phyloP scores from a whole-genome alignment of 2,797 vertebrate species.

The Sebastes taczanowskii region DNA sequence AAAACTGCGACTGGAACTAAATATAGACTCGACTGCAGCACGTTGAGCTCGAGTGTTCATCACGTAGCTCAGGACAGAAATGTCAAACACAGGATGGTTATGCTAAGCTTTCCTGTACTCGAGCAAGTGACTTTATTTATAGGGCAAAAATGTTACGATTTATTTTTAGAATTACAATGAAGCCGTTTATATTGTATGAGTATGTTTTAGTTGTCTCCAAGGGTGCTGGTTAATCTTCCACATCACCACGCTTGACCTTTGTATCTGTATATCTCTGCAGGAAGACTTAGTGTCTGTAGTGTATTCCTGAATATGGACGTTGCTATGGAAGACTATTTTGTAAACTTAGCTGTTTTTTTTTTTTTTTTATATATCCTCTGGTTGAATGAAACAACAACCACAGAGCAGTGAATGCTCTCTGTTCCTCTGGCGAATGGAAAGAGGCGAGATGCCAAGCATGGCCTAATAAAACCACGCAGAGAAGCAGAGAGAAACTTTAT shows the following conservation, averaged over 20 bases:
- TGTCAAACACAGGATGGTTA: conserved; percentile 55
- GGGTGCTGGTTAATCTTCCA: neutral
- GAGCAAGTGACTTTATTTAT: neutral
- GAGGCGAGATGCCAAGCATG: conserved; percentile 54
- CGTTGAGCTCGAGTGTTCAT: neutral
- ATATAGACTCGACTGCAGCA: conserved; percentile 25
- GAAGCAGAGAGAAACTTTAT: conserved; percentile 22
- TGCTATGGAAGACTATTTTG: conserved; percentile 57
- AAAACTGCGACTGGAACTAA: conserved; percentile 18
- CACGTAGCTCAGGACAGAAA: conserved; percentile 26
- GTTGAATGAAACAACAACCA: conserved; percentile 55
- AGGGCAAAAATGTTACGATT: neutral
- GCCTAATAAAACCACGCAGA: conserved; percentile 65
- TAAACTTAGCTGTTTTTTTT: conserved; percentile 46
- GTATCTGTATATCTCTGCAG: neutral
- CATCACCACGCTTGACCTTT: neutral
- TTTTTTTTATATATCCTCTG: conserved; percentile 22
- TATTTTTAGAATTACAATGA: neutral
- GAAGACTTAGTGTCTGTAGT: neutral
- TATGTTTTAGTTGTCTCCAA: neutral
- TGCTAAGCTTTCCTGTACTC: conserved; percentile 27
- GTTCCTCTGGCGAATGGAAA: conserved; percentile 62
- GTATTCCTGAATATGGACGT: conserved; percentile 34
- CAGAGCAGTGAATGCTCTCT: conserved; percentile 43
- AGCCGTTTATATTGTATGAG: neutral